Base-by-base conservation (phyloP, 2,113 vertebrate genomes). In the Struthio camelus region DNA sequence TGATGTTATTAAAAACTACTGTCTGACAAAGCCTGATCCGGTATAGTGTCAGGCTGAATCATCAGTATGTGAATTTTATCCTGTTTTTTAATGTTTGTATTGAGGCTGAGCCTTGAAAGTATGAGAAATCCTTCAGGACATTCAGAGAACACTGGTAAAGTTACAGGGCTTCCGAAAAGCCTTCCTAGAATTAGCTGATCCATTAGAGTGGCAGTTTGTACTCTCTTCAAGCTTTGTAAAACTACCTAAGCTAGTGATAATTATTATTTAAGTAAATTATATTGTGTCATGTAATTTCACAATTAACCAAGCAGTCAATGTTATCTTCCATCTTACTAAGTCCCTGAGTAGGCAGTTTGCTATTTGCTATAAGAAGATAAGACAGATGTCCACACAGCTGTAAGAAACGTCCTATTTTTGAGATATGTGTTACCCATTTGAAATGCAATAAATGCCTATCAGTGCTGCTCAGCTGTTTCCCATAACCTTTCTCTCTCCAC, bases 211-310 rank as follows among this genome's bases (percentile, higher is more conserved):
- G 20, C 38, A 25, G 65, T 50, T 40, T 90, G 50, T 27, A 30
- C 42, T 95, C 65, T 85, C 10, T 38, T 54, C 71, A 90, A 94
- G 64, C 89, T 77, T 94, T 92, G 88, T 34, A 95, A 96, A 89
- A 79, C 85, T 80, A 83, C 48, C 80, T 73, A 42, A 93, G 90
- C 88, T 90, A 96, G 24, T 81, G 59, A 56, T 94, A 92, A 96
- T 97, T 89, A 96, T 90, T 94, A 94, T 91, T 93, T 84, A 94
- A 85, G 85, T 93, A 82, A 95, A 94, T 87, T 94, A 93, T 84
- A 89, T 92, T 96, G 94, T 69, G 94, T 94, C 82, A 90, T 80
- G 80, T 76, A 92, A 76, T 75, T 94, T 86, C 94, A 95, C 91
- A 85, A 97, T 97, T 97, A 97, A 91, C 85, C 51, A 97, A 76